Percentiles rank a stretch among this genome's conserved stretches.
phyloP scores from a whole-genome alignment of 2,888 invertebrate genomes.

The Cinara cedri region DNA sequence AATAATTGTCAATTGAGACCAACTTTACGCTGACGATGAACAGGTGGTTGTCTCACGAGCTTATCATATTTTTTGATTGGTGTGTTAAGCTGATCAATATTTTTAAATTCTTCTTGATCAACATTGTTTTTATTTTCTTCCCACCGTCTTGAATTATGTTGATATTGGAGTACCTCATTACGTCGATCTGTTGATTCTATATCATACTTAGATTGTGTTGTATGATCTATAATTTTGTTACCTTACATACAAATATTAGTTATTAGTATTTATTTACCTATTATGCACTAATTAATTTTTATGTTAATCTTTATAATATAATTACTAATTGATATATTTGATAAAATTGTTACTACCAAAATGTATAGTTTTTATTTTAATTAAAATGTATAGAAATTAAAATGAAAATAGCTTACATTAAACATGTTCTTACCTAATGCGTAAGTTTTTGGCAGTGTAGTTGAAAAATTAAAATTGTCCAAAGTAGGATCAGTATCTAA shows the following conservation, averaged over 20 bases:
- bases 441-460: conserved; percentile 11
- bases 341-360: background rate
- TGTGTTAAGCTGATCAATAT: conserved; percentile 24
- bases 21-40: conserved; percentile 11
- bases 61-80: conserved; percentile 32
- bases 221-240: conserved; percentile 41
- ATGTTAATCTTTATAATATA: background rate
- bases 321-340: no score
- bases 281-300: background rate
- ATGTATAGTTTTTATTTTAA: no score
- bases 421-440: conserved; percentile 10
- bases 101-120: conserved; percentile 22
- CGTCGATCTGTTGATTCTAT: conserved; percentile 14
- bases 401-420: background rate
- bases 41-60: conserved; percentile 31
- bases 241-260: conserved; percentile 9
- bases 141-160: conserved; percentile 28
- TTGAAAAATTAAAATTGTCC: conserved; percentile 18
- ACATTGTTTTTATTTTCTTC: conserved; percentile 43
- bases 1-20: no score
- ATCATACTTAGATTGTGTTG: conserved; percentile 24
- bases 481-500: conserved; percentile 31
- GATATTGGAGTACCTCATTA: conserved; percentile 31
- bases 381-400: background rate
- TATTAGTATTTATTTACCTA: background rate